Evolutionary conservation across 2,113 vertebrate species (phyloP), one percentile per base, ranked within the genome.

Genomic region (Scolopax mira): DNA sequence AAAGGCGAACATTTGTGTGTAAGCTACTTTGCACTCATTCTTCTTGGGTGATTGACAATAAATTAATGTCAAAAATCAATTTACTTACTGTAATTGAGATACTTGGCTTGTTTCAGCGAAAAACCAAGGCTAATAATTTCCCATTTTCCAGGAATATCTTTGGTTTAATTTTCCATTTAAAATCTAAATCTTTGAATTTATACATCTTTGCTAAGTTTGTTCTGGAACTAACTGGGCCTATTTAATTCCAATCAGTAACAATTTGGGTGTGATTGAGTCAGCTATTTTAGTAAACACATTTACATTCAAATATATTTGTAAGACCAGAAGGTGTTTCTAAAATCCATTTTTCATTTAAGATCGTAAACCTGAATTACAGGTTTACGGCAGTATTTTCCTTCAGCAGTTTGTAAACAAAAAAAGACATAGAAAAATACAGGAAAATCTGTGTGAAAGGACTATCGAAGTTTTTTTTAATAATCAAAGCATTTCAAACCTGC

Each of bases 401-500:
- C 92, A 93, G 93, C 90, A 97, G 89, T 97, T 97, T 97, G 73
- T 95, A 96, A 96, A 97, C 95, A 96, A 96, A 95, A 95, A 96
- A 95, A 82, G 61, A 57, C 62, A 67, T 65, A 93, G 89, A 96
- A 97, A 96, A 97, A 96, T 89, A 79, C 69, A 92, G 91, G 96
- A 95, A 91, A 96, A 93, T 95, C 88, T 64, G 84, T 66, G 77
- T 78, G 92, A 97, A 97, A 95, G 83, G 48, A 94, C 67, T 77
- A 74, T 96, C 8, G 4, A 85, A 95, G 90, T 55, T 96, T 96
- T 96, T 95, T 85, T 94, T 97, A 96, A 95, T 93, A 84, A 94
- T 84, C 90, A 96, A 97, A 93, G 44, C 64, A 88, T 96, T 60
- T 89, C 48, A 75, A 82, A 58, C 18, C 52, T 79, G 16, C n/a